Conservation (phyloP, 2,797 vertebrate genomes). For the Heliangelus exortis region DNA sequence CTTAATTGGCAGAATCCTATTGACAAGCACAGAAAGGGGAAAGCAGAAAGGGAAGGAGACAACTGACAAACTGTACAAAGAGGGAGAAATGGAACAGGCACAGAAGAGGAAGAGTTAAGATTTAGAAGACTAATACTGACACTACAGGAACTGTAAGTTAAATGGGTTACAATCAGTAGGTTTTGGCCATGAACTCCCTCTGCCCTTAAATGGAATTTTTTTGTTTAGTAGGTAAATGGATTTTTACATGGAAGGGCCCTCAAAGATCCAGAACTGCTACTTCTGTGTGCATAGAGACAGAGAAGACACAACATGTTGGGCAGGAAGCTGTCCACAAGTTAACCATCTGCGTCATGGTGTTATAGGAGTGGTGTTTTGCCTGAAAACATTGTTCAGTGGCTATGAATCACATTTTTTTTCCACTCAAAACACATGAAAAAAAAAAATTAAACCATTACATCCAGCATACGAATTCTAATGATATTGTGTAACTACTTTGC, state of each 20-base stretch:
- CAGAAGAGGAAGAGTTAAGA: background rate
- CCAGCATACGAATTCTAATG: background rate
- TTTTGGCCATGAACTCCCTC: background rate
- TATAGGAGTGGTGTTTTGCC: background rate
- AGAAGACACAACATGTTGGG: background rate
- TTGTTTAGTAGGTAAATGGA: background rate
- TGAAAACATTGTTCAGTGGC: background rate
- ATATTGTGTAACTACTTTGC: constrained; percentile 15
- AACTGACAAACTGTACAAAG: background rate
- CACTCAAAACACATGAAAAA: background rate
- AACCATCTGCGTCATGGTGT: background rate
- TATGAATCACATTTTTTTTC: constrained; percentile 16
- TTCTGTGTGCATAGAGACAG: background rate
- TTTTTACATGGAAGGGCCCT: background rate
- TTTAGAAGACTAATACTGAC: background rate
- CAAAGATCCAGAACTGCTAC: background rate
- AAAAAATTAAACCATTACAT: background rate
- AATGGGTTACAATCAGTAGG: background rate
- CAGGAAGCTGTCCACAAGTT: background rate
- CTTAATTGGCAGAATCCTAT: background rate
- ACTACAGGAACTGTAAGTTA: background rate
- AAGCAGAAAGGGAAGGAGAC: background rate
- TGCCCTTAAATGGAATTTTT: background rate
- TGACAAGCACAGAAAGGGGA: background rate
- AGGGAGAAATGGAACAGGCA: background rate